Evolutionary conservation across 2,113 vertebrate species (phyloP), one percentile per base, ranked within the genome.

Genomic region (Oriolus oriolus): DNA sequence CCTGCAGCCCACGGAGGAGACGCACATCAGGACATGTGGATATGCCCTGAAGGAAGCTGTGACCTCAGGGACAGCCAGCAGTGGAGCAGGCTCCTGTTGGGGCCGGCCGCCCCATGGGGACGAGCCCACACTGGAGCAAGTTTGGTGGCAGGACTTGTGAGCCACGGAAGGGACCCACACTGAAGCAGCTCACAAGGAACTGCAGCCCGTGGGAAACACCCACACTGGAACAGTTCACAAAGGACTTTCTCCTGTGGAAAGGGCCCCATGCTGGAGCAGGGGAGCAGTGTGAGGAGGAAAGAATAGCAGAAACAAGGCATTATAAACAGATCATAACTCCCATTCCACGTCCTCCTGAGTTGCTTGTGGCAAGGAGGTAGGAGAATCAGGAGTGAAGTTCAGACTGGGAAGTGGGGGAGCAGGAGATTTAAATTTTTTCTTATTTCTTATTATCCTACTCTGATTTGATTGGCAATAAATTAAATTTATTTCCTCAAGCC

Each of bases 251-350:
- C 39, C 54, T 39, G 33, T 0, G 1, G 28, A 41, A 61, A 26
- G 64, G 16, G 28, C n/a, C 18, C 30, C 20, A 22, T 1, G 2
- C 13, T 50, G 30, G 20, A 66, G 37, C 41, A 71, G 37, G 13
- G 11, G 5, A 65, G 35, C 12, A 57, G 13, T 1, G 4, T 27
- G 20, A 90, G 42, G 15, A 54, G 11, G 23, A 66, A 57, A 47
- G 13, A 57, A 33, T 0, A 2, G 27, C 30, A 81, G 53, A 47
- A 71, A 57, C 2, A 49, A 33, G 4, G 2, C 0, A 0, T 23
- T 7, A 31, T 16, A 16, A 56, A n/a, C 22, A 16, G 24, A 27
- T 18, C 3, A 1, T 16, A 66, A 33, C 6, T 88, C 39, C 56
- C 16, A n/a, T 45, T 54, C 19, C 35, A 33, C 13, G 2, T 33